Percentiles rank a stretch among this genome's conserved stretches.
phyloP scores from a whole-genome alignment of 2,113 vertebrate species.

The Cyanocitta stelleri region DNA sequence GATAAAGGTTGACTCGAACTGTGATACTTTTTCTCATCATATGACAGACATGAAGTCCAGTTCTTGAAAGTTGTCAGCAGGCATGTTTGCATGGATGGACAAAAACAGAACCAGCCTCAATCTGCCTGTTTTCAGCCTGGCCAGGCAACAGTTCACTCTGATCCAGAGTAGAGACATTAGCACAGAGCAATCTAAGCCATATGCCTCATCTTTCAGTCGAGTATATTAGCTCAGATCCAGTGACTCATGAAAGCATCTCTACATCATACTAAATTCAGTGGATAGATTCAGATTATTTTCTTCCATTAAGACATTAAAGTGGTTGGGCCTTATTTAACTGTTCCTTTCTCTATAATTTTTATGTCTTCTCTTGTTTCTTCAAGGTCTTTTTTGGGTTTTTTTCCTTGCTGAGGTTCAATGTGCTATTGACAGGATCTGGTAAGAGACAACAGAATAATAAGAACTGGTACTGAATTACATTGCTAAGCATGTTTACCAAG shows the following conservation, averaged over 20 bases:
- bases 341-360: not conserved
- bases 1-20: not conserved
- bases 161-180: not conserved
- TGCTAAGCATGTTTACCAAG: not conserved
- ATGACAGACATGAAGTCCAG: not conserved
- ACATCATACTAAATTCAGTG: not conserved
- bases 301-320: not conserved
- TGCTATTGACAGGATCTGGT: not conserved
- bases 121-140: not conserved
- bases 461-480: not conserved
- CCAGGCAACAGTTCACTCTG: not conserved
- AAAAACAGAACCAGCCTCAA: not conserved
- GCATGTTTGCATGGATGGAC: not conserved
- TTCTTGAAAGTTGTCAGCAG: not conserved
- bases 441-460: not conserved
- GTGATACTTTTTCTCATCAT: not conserved
- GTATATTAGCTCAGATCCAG: not conserved
- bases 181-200: not conserved
- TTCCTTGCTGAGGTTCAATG: not conserved
- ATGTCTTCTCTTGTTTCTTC: not conserved
- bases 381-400: not conserved
- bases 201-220: not conserved
- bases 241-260: not conserved
- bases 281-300: not conserved
- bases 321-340: not conserved